Percentiles rank a stretch among this genome's conserved stretches.
phyloP scores from a whole-genome alignment of 1,140 invertebrate genomes.

The Magallana gigas region DNA sequence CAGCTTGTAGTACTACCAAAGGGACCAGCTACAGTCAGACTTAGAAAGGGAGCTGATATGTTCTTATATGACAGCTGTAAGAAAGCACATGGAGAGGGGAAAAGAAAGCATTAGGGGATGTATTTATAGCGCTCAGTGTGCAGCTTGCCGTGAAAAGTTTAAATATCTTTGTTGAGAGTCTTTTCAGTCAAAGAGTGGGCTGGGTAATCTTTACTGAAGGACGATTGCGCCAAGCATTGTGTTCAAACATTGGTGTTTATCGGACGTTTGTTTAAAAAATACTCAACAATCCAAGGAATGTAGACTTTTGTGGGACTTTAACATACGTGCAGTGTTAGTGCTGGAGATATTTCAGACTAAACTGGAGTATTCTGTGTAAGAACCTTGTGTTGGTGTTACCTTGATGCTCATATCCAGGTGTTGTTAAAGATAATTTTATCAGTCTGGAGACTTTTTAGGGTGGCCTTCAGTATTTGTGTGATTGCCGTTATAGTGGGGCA shows the following conservation, averaged over 20 bases:
- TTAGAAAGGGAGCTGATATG: background rate
- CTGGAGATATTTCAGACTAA: background rate
- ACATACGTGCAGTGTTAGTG: background rate
- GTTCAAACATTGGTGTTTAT: slow-evolving; percentile 26
- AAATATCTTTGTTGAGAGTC: slow-evolving; percentile 38
- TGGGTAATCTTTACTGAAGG: background rate
- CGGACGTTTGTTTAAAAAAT: slow-evolving; percentile 30
- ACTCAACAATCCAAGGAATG: slow-evolving; percentile 19
- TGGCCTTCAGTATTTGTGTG: background rate
- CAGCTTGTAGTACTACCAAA: background rate
- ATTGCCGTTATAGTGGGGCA: background rate
- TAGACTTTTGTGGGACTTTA: background rate
- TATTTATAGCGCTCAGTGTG: slow-evolving; percentile 16
- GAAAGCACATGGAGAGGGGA: background rate
- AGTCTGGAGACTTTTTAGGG: slow-evolving; percentile 2
- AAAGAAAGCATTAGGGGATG: slow-evolving; percentile 27
- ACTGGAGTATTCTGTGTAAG: background rate
- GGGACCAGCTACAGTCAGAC: background rate
- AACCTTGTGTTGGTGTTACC: background rate
- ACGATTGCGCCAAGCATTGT: slow-evolving; percentile 32
- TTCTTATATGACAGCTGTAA: slow-evolving; percentile 10
- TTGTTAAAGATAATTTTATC: background rate
- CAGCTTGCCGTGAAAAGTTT: slow-evolving; percentile 35
- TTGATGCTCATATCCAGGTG: background rate
- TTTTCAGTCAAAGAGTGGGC: slow-evolving; percentile 30